Evolutionary conservation across 2,888 invertebrate species (phyloP).

Genomic region (Idaea biselata): DNA sequence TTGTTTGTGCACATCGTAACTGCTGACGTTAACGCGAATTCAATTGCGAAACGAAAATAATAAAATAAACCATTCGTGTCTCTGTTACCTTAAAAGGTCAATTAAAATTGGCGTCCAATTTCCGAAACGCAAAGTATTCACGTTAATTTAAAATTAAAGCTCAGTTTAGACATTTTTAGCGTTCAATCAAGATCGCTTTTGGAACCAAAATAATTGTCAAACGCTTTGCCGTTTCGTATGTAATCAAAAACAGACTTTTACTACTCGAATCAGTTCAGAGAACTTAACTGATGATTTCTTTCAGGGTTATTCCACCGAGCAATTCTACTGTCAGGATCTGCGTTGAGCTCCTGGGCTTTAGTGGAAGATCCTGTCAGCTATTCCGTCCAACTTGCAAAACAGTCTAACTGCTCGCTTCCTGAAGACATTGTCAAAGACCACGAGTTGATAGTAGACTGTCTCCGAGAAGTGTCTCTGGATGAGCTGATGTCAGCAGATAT

Average conservation of each 20-base stretch:
- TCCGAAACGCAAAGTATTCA: conserved; percentile 17
- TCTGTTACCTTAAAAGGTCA: conserved; percentile 15
- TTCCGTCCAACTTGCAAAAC: conserved; percentile 89
- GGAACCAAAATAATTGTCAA: conserved; percentile 10
- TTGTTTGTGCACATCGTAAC: conserved; percentile 7
- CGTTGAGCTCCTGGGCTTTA: conserved; percentile 93
- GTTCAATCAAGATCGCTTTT: conserved; percentile 8
- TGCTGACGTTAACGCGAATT: not conserved
- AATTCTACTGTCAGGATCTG: conserved; percentile 92
- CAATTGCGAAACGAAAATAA: conserved; percentile 4
- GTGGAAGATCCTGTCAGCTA: conserved; percentile 93
- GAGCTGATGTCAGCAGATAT: conserved; percentile 89
- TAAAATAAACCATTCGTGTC: conserved; percentile 6
- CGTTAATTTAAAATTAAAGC: conserved; percentile 20
- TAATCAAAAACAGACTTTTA: not conserved
- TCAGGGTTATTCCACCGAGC: conserved; percentile 92
- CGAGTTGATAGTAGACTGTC: conserved; percentile 91
- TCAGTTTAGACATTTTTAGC: conserved; percentile 17
- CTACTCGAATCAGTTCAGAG: not conserved
- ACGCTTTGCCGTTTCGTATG: not conserved
- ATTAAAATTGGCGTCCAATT: conserved; percentile 25
- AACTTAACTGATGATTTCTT: conserved; percentile 39
- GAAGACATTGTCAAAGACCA: conserved; percentile 91
- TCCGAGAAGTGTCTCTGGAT: conserved; percentile 87
- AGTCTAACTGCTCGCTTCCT: conserved; percentile 91